phyloP scores from a whole-genome alignment of 2,113 vertebrate genomes.

The Origma solitaria region DNA sequence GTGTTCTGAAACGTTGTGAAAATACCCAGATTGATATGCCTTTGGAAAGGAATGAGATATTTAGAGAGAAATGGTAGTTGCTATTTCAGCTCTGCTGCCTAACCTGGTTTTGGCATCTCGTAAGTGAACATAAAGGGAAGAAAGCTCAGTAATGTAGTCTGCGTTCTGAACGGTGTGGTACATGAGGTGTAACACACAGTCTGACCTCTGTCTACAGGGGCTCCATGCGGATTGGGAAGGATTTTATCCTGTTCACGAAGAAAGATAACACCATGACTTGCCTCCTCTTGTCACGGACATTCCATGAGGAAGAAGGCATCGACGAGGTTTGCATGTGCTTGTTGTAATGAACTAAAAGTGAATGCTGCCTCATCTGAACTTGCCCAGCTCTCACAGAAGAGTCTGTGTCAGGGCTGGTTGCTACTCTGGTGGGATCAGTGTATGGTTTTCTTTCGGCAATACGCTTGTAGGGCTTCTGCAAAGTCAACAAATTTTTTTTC shows the following conservation, averaged over 20 bases:
- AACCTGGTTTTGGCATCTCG: background rate
- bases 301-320: slow-evolving; percentile 97
- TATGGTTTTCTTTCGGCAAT: background rate
- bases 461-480: background rate
- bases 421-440: background rate
- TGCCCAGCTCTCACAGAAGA: background rate
- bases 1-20: background rate
- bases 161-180: background rate
- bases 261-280: slow-evolving; percentile 88
- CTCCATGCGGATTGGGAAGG: slow-evolving; percentile 97
- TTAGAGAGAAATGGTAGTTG: background rate
- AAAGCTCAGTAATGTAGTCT: background rate
- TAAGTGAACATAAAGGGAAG: background rate
- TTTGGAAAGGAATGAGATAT: background rate
- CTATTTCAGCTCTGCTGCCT: background rate
- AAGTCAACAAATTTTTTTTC: background rate
- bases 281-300: slow-evolving; percentile 93
- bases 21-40: background rate
- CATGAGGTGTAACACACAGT: background rate
- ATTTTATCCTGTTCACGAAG: slow-evolving; percentile 97
- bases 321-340: slow-evolving; percentile 85
- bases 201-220: slow-evolving; percentile 76
- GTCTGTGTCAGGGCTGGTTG: background rate
- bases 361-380: background rate
- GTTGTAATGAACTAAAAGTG: background rate